Evolutionary conservation across 2,797 vertebrate genomes (phyloP).

Genomic region (Sebastes iracundus): DNA sequence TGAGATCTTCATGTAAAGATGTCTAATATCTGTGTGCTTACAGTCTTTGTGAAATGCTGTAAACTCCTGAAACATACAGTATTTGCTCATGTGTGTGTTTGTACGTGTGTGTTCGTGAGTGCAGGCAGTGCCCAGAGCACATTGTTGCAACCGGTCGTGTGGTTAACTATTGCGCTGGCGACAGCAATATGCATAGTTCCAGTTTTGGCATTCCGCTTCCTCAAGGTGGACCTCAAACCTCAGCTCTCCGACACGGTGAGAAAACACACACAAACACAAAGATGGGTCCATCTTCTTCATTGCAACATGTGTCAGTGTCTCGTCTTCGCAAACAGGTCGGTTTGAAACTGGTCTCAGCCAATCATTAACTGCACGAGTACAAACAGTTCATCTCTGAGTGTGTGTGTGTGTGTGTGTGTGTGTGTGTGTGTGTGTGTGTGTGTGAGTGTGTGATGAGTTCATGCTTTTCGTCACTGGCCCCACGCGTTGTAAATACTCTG

Average conservation of each 20-base stretch:
- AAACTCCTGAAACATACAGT: neutral
- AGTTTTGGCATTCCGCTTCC: constrained; percentile 94
- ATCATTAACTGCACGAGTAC: constrained; percentile 45
- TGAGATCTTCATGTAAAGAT: neutral
- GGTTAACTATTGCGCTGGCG: constrained; percentile 93
- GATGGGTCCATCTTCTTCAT: constrained; percentile 22
- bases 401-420: neutral
- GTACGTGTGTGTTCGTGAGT: constrained; percentile 33
- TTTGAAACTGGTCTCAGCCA: neutral
- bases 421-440: neutral
- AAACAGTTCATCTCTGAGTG: neutral
- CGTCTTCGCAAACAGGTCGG: neutral
- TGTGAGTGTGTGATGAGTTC: neutral
- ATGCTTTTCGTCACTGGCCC: neutral
- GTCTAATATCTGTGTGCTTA: neutral
- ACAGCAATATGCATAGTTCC: constrained; percentile 92
- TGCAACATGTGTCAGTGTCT: constrained; percentile 16
- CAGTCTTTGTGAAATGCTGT: neutral
- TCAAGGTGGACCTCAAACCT: constrained; percentile 92
- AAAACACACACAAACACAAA: constrained; percentile 20
- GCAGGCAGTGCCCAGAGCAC: constrained; percentile 92
- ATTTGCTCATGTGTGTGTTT: constrained; percentile 6
- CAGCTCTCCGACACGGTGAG: constrained; percentile 93
- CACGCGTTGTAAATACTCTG: neutral
- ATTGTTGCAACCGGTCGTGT: constrained; percentile 90